Percentiles rank a stretch among this genome's conserved stretches.
Evolutionary conservation across 1,140 invertebrate genomes (phyloP).

Genomic region (Leptinotarsa texana): DNA sequence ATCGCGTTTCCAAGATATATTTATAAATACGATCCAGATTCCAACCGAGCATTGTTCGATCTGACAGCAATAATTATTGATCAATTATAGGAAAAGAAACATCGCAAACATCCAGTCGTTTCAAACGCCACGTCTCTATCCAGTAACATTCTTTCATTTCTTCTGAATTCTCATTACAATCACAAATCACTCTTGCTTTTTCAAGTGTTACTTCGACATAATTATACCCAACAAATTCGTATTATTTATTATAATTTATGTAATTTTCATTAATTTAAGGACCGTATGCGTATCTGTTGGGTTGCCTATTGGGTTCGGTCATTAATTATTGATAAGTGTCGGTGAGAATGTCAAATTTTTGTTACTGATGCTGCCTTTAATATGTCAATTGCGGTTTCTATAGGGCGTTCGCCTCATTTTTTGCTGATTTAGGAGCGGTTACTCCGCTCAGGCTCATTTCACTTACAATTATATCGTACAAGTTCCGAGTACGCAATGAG

Average conservation of each 20-base stretch:
- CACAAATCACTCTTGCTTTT: conserved; percentile 26
- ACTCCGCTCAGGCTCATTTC: neutral
- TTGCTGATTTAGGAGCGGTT: neutral
- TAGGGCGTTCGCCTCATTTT: neutral
- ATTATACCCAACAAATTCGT: conserved; percentile 11
- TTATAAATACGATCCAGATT: conserved; percentile 42
- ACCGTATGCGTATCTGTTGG: neutral
- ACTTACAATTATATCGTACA: neutral
- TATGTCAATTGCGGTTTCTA: neutral
- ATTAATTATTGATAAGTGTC: conserved; percentile 17
- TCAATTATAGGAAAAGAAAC: conserved; percentile 45
- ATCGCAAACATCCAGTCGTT: conserved; percentile 39
- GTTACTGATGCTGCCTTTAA: neutral
- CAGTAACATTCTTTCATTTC: conserved; percentile 36
- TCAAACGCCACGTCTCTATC: conserved; percentile 40
- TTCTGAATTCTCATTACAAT: conserved; percentile 38
- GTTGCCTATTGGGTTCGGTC: conserved; percentile 10
- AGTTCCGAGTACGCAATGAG: no score
- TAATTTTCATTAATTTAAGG: conserved; percentile 16
- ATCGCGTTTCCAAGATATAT: conserved; percentile 35
- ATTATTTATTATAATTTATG: conserved; percentile 22
- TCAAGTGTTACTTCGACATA: conserved; percentile 20
- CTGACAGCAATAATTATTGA: conserved; percentile 47
- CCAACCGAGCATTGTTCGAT: conserved; percentile 42
- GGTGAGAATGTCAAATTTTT: conserved; percentile 22